Percentiles rank a stretch among this genome's conserved stretches.
Evolutionary conservation across 1,140 invertebrate genomes (phyloP).

Genomic region (Propsilocerus akamusi): DNA sequence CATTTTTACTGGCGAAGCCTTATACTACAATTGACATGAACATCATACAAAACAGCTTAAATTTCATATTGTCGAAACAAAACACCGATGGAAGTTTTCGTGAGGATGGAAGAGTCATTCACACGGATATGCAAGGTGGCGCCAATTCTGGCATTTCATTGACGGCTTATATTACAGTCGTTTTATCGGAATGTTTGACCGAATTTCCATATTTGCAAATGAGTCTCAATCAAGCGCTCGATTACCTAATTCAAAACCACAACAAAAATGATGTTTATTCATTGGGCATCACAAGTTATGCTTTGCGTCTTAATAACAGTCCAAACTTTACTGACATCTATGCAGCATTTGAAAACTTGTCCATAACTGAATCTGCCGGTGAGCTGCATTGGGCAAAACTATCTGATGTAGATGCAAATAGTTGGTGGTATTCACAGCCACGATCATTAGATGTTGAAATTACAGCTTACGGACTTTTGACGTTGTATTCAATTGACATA

Average conservation of each 20-base stretch:
- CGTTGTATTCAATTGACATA: constrained; percentile 34
- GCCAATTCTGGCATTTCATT: constrained; percentile 43
- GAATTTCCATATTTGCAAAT: no score
- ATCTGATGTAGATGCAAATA: constrained; percentile 11
- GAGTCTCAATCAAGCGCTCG: constrained; percentile 26
- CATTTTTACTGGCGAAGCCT: constrained; percentile 60
- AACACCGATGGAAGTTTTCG: constrained; percentile 65
- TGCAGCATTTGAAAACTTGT: not conserved
- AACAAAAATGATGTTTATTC: constrained; percentile 52
- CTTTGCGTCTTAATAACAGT: constrained; percentile 44
- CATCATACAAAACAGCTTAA: constrained; percentile 49
- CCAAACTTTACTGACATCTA: not conserved
- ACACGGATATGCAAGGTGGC: constrained; percentile 56
- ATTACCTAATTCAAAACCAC: constrained; percentile 37
- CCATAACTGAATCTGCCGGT: not conserved
- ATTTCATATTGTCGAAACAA: constrained; percentile 66
- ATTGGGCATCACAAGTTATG: constrained; percentile 54
- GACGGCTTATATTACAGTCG: constrained; percentile 58
- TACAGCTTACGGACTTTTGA: constrained; percentile 51
- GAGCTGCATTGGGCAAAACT: not conserved
- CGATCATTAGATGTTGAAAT: constrained; percentile 54
- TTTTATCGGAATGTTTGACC: constrained; percentile 70
- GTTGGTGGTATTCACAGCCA: constrained; percentile 33
- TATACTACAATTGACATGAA: constrained; percentile 62
- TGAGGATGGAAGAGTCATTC: constrained; percentile 51